Evolutionary conservation across 2,113 vertebrate species (phyloP), one percentile per base, ranked within the genome.

Genomic region (Oncorhynchus nerka): DNA sequence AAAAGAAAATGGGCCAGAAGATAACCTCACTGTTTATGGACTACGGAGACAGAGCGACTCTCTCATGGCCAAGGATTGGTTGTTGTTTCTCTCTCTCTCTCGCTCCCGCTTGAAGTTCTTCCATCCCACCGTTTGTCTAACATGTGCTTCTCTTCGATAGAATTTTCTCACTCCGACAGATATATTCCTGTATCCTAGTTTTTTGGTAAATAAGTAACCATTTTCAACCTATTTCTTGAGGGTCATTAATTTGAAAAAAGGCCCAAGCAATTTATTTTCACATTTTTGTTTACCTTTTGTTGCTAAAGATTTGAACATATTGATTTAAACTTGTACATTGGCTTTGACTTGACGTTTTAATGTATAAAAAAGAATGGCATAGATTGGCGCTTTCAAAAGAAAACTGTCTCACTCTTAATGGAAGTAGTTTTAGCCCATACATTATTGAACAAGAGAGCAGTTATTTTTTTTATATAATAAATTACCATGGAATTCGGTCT

Each of bases 11-110:
- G 70, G 26, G 3, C 51, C 49, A 19, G 16, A 71, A 59, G 71
- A 71, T 75, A 79, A 81, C 77, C 48, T 9, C 15, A 3, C 8
- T 68, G 55, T 70, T 12, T 64, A 28, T 32, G 22, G 39, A 45
- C 39, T 45, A 45, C 1, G 9, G 30, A 55, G 16, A 19, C 51
- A 55, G 51, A 19, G 15, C 16, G 51, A 55, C 19, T 55, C 13
- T 55, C 16, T 55, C 51, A 55, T 5, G 51, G 51, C 51, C 51
- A 62, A 3, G 2, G 59, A 62, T 62, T 24, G 59, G 59, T 62
- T 62, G 59, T 22, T 16, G 51, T 24, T 24, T 57, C 39, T 45
- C 55, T 20, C n/a, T 15, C n/a, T 16, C 49, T 16, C 19, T 62
- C 5, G 1, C n/a, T 16, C 19, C 9, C 7, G 0, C 19, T 62